Evolutionary conservation across 2,113 vertebrate species (phyloP), one percentile per base, ranked within the genome.

Genomic region (Microcebus lehilahytsara): DNA sequence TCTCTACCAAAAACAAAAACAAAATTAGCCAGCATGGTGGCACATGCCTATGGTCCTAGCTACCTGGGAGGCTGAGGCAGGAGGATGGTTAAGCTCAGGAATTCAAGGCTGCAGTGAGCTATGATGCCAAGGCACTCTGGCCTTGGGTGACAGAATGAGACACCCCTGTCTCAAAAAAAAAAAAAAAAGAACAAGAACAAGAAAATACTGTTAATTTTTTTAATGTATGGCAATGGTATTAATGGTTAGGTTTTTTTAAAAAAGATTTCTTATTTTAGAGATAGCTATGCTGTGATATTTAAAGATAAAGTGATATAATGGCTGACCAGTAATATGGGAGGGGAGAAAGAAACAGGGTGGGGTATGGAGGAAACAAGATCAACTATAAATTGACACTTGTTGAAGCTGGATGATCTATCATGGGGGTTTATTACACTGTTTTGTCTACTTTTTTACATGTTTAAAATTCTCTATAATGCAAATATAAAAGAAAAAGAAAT

Each of bases 401-500:
- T 64, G 71, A 93, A 66, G 51, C 53, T 60, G 32, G 60, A 19
- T 78, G 32, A 16, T 64, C 13, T 69, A 9, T 75, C 14, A 8
- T 40, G 17, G 71, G 77, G 7, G 16, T 72, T 93, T 78, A 49
- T 85, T 75, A 85, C 32, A 69, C 75, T 79, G 1, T 23, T 80
- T 46, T 95, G 12, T 25, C n/a, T 89, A 75, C 40, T 80, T 94
- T 83, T 64, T 22, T n/a, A 75, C 27, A 51, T 37, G 40, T 90
- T 75, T 80, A 66, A 92, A 96, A 77, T 90, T 75, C 81, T 87
- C 49, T 66, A 20, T 69, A 62, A 91, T 64, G 19, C 62, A 91
- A 86, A 84, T 42, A 75, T 85, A 88, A 91, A 91, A 88, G 46
- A 75, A 49, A 95, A 87, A 53, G 22, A 91, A 90, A 77, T 85